These are phyloP conservation scores for Sprattus sprattus DNA, from an alignment of 2,113 vertebrate species.

Conservation along the genomic window DNA sequence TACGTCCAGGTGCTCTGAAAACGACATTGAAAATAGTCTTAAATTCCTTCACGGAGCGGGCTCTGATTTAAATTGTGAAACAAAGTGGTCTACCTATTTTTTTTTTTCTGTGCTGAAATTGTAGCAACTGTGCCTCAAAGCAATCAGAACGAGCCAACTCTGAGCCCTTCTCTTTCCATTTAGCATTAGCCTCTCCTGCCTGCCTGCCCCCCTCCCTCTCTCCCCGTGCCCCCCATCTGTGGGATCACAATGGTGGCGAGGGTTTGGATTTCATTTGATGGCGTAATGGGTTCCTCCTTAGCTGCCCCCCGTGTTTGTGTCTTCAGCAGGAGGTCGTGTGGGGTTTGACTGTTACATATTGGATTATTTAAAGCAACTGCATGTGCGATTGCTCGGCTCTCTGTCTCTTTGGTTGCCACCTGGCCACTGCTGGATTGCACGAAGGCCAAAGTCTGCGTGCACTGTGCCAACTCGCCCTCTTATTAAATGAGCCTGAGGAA, in stretches of 20 bases:
- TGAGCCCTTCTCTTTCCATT: background rate
- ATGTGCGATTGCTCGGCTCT: constrained; percentile 13
- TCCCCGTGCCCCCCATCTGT: background rate
- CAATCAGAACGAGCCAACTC: background rate
- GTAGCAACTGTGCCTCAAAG: background rate
- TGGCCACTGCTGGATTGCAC: background rate
- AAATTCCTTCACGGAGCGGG: background rate
- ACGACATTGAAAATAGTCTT: background rate
- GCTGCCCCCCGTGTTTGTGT: background rate
- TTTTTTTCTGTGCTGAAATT: background rate
- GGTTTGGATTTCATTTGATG: background rate
- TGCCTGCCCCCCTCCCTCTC: background rate
- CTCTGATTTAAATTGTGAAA: background rate
- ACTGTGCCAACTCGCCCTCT: background rate
- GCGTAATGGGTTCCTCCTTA: background rate
- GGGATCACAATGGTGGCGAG: background rate
- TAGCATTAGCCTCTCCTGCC: background rate
- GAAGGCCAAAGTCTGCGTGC: background rate
- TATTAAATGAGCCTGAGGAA: background rate
- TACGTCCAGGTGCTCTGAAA: background rate
- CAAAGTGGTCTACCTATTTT: background rate
- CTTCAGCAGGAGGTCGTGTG: constrained; percentile 19
- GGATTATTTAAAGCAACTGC: constrained; percentile 39
- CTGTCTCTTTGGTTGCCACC: constrained; percentile 10
- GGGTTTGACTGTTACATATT: constrained; percentile 35